phyloP scores from a whole-genome alignment of 2,888 invertebrate species.

The Pycnomerus fuliginosus region DNA sequence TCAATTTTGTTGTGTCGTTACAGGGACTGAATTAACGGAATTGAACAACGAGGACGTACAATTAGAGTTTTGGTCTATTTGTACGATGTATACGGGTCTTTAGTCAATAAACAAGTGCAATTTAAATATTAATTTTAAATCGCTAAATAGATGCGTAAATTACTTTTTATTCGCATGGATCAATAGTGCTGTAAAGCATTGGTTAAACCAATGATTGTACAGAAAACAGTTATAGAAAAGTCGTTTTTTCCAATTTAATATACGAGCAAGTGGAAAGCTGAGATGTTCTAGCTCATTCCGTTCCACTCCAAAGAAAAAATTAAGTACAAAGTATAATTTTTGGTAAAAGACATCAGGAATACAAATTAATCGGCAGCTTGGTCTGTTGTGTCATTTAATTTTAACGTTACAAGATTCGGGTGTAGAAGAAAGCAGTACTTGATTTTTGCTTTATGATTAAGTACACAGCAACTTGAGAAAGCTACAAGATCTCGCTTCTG shows the following conservation, averaged over 20 bases:
- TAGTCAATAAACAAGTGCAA: conserved; percentile 26
- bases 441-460: conserved; percentile 23
- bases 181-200: conserved; percentile 21
- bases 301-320: conserved; percentile 22
- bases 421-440: conserved; percentile 21
- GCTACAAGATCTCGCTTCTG: conserved; percentile 42
- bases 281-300: conserved; percentile 13
- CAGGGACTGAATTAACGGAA: conserved; percentile 2
- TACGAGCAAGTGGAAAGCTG: conserved; percentile 17
- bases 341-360: too few species aligned
- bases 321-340: conserved; percentile 23
- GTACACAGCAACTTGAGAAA: conserved; percentile 26
- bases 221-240: conserved; percentile 3
- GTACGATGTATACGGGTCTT: conserved; percentile 21
- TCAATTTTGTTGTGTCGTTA: conserved; percentile 5
- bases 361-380: conserved; percentile 16
- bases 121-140: conserved; percentile 17
- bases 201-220: too few species aligned
- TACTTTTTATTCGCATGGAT: conserved; percentile 5
- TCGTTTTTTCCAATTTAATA: too few species aligned
- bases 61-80: conserved; percentile 13
- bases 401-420: conserved; percentile 12
- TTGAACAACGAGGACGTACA: conserved; percentile 5
- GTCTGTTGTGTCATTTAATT: conserved; percentile 20
- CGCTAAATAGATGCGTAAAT: conserved; percentile 18